Evolutionary conservation across 2,888 invertebrate genomes (phyloP), one percentile per base, ranked within the genome.

Genomic region (Deilephila porcellus): DNA sequence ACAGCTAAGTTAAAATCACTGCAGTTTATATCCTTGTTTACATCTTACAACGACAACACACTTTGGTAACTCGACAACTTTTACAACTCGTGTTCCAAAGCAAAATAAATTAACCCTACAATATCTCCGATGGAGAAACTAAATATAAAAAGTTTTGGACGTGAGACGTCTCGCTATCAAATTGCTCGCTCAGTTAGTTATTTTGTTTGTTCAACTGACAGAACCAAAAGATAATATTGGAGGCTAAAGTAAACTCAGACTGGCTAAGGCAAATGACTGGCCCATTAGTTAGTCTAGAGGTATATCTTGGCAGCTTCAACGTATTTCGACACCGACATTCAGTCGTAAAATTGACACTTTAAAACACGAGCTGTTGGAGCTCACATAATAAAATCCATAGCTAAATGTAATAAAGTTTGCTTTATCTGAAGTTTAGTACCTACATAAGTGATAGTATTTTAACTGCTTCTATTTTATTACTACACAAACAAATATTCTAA

Each of bases 261-360:
- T 63, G n/a, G 32, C 20, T 45, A 20, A 34, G 32, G 62, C 62
- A 63, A 63, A 67, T 67, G 64, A 20, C 62, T 29, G 19, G 34
- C 20, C 64, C 45, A 67, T 67, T 67, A 67, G 20, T 67, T 67
- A 34, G 34, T 34, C 63, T 67, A 20, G 45, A 20, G 64, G 14
- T 60, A 60, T 8, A 11, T 60, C 60, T 60, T 60, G 60, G 60
- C 60, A 60, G 29, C 32, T 60, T 5, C 37, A 37, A n/a, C 37
- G 64, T 67, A 20, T 67, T 20, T 67, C 45, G 45, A 67, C 64
- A 45, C 64, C 25, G 45, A 64, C 37, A 45, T n/a, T 56, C 45
- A 25, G 64, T 20, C 45, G 20, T 67, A 45, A 67, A 67, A n/a
- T 64, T n/a, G 37, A 45, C 20, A 6, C 64, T 45, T 67, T 45